phyloP scores from a whole-genome alignment of 2,888 invertebrate genomes.

The Chouioia cunea region DNA sequence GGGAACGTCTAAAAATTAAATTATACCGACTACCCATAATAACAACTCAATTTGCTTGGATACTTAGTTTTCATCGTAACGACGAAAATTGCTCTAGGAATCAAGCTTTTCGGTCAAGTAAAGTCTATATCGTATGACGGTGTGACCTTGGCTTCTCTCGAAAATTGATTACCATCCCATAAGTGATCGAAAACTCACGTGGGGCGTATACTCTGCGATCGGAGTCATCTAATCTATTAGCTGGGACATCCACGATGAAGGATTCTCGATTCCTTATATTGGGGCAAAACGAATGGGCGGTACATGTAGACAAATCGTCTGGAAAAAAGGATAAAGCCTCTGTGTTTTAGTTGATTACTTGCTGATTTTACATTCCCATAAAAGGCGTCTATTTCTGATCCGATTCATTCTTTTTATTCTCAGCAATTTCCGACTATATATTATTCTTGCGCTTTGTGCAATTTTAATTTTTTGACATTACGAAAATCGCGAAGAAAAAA shows the following conservation, averaged over 20 bases:
- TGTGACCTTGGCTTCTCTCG: not conserved
- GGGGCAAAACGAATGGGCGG: not conserved
- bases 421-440: slow-evolving; percentile 19
- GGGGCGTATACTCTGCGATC: slow-evolving; percentile 46
- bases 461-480: not conserved
- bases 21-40: too few species aligned
- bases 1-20: too few species aligned
- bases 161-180: slow-evolving; percentile 14
- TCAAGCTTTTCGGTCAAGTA: too few species aligned
- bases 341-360: slow-evolving; percentile 29
- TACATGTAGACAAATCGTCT: slow-evolving; percentile 50
- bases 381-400: slow-evolving; percentile 9
- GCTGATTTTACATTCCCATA: slow-evolving; percentile 25
- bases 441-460: slow-evolving; percentile 4
- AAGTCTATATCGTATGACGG: too few species aligned
- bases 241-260: slow-evolving; percentile 53
- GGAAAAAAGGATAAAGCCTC: slow-evolving; percentile 31
- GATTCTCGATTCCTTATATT: slow-evolving; percentile 49
- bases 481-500: not conserved
- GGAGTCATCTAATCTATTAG: slow-evolving; percentile 53
- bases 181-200: slow-evolving; percentile 16
- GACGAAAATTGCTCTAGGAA: too few species aligned
- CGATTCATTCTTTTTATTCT: slow-evolving; percentile 8
- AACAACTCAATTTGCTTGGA: too few species aligned
- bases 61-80: too few species aligned